These are phyloP conservation scores for Adelges cooleyi DNA, from an alignment of 1,140 invertebrate species.

Conservation along the genomic window DNA sequence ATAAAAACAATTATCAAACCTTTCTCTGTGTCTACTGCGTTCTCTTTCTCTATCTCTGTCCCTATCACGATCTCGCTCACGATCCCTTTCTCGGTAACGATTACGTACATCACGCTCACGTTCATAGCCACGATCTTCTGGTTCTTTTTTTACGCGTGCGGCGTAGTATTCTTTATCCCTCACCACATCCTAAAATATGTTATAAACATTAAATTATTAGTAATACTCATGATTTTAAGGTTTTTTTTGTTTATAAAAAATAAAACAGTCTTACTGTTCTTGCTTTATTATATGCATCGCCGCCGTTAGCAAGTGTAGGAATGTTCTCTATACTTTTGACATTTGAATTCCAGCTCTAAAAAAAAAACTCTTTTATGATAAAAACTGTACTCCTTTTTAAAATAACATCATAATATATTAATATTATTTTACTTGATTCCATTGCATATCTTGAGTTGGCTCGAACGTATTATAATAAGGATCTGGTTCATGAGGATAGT, in stretches of 20 bases:
- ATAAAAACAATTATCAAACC: conserved; percentile 9
- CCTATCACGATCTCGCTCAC: conserved; percentile 28
- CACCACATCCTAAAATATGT: background rate
- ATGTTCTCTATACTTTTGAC: conserved; percentile 25
- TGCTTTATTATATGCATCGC: conserved; percentile 11
- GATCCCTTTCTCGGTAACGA: conserved; percentile 30
- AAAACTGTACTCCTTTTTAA: background rate
- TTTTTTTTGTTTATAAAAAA: no score
- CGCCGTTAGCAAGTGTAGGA: conserved; percentile 17
- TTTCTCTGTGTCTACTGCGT: conserved; percentile 30
- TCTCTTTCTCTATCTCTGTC: conserved; percentile 30
- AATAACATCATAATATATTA: no score
- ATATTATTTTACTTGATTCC: conserved; percentile 37
- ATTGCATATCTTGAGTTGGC: conserved; percentile 58
- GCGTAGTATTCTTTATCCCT: conserved; percentile 24
- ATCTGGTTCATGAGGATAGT: conserved; percentile 38
- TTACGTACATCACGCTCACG: conserved; percentile 27
- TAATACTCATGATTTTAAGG: no score
- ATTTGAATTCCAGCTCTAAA: conserved; percentile 15
- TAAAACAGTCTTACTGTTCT: background rate
- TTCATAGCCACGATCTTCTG: conserved; percentile 30
- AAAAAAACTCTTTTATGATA: background rate
- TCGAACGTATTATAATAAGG: conserved; percentile 59
- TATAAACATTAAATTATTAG: no score
- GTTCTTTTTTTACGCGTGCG: conserved; percentile 27